Evolutionary conservation across 92 coral and sea anemone genomes (phyloP).

Genomic region (Epizoanthus ramosus): DNA sequence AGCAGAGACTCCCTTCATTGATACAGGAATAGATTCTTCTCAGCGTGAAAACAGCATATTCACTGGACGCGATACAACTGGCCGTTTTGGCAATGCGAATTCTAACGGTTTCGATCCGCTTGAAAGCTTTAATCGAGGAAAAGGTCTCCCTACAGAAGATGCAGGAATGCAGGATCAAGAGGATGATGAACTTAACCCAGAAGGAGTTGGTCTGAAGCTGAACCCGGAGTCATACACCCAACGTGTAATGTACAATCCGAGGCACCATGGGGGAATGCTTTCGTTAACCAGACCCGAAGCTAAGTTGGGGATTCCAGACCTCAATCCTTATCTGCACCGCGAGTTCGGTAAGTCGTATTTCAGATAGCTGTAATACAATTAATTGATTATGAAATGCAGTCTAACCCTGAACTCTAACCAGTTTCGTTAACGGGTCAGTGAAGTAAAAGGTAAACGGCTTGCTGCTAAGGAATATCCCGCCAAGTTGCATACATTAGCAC

Average conservation of each 20-base stretch:
- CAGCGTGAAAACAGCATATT: neutral
- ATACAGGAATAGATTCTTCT: neutral
- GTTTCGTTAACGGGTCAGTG: too few relatives aligned
- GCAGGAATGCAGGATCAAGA: neutral
- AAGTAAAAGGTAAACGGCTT: too few relatives aligned
- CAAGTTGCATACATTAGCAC: too few relatives aligned
- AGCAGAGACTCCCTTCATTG: neutral
- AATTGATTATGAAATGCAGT: too few relatives aligned
- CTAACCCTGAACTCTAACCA: too few relatives aligned
- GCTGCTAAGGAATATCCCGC: too few relatives aligned
- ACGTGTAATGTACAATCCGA: neutral
- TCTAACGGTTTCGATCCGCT: neutral
- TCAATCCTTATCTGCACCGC: constrained; percentile 26
- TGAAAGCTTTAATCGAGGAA: constrained; percentile 2
- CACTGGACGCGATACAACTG: neutral
- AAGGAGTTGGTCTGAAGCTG: constrained; percentile 15
- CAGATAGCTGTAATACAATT: too few relatives aligned
- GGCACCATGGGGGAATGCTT: neutral
- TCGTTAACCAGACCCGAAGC: neutral
- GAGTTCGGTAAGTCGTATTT: constrained; percentile 18
- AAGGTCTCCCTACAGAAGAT: neutral
- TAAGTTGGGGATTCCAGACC: constrained; percentile 30
- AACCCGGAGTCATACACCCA: constrained; percentile 26
- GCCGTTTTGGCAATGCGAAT: neutral
- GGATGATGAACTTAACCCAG: neutral